These are phyloP conservation scores for Sinocyclocheilus anshuiensis DNA, from an alignment of 2,113 vertebrate species.

Conservation along the genomic window DNA sequence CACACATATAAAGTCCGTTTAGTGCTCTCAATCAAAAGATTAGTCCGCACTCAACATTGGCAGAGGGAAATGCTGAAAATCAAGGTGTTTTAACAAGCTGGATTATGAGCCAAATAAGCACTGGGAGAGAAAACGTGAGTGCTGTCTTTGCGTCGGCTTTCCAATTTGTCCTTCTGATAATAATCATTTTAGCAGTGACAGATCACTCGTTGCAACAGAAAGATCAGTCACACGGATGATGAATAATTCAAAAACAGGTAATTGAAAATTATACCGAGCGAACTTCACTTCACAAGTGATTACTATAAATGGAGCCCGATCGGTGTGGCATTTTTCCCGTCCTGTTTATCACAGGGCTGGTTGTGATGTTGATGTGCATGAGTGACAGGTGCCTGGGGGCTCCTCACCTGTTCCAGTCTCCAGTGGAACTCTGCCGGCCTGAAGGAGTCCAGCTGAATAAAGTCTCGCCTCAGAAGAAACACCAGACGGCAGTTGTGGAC, in stretches of 20 bases:
- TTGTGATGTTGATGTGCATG: slow-evolving; percentile 17
- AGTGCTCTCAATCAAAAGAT: slow-evolving; percentile 10
- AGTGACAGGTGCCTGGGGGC: not conserved
- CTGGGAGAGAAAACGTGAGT: not conserved
- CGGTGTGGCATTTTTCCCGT: slow-evolving; percentile 6
- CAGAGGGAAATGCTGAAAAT: not conserved
- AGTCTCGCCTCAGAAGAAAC: slow-evolving; percentile 92
- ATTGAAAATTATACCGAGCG: slow-evolving; percentile 44
- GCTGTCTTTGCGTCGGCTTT: not conserved
- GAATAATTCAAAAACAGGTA: slow-evolving; percentile 43
- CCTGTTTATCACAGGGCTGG: slow-evolving; percentile 11
- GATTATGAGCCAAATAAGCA: slow-evolving; percentile 13
- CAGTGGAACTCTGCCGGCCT: slow-evolving; percentile 96
- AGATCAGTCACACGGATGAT: slow-evolving; percentile 35
- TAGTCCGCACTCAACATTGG: not conserved
- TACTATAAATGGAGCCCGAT: slow-evolving; percentile 24
- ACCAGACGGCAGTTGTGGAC: slow-evolving; percentile 96
- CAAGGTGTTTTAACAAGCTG: slow-evolving; percentile 4
- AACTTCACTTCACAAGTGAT: slow-evolving; percentile 29
- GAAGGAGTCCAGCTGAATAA: slow-evolving; percentile 91
- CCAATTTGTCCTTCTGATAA: slow-evolving; percentile 38
- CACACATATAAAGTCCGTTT: slow-evolving; percentile 22
- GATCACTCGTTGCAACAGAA: slow-evolving; percentile 11
- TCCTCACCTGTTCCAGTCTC: slow-evolving; percentile 94
- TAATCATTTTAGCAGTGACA: slow-evolving; percentile 26